Percentiles rank a stretch among this genome's conserved stretches.
Conservation (phyloP, 2,888 invertebrate genomes). For the Meiosimyza decipiens region DNA sequence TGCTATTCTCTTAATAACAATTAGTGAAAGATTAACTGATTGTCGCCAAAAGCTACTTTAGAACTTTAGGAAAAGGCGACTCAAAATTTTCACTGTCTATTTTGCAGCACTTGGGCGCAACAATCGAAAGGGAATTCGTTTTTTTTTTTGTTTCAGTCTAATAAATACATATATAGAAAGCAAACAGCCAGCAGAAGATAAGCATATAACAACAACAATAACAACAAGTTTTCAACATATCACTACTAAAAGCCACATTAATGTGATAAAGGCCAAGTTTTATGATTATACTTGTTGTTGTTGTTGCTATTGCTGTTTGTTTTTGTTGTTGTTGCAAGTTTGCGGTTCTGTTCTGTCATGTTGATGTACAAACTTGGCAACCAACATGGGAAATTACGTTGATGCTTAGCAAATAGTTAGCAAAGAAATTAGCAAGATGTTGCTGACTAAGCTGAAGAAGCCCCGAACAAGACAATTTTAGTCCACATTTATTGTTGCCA, state of each 20-base stretch:
- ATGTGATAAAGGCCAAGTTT: conserved; percentile 8
- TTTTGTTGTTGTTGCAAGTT: conserved; percentile 4
- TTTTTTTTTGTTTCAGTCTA: too few relatives aligned
- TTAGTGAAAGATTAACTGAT: too few relatives aligned
- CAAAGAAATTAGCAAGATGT: conserved; percentile 40
- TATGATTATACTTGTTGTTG: conserved; percentile 7
- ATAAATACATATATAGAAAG: neutral
- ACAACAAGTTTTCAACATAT: neutral
- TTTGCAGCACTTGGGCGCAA: too few relatives aligned
- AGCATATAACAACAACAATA: neutral
- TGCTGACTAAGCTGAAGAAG: neutral
- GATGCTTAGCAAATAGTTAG: conserved; percentile 46
- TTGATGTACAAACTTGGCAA: conserved; percentile 9
- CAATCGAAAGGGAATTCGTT: too few relatives aligned
- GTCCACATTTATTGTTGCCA: conserved; percentile 7
- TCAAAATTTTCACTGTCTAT: too few relatives aligned
- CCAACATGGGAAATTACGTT: conserved; percentile 41
- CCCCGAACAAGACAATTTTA: neutral
- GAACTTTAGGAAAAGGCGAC: too few relatives aligned
- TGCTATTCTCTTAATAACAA: too few relatives aligned
- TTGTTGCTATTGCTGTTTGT: neutral
- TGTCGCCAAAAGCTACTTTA: too few relatives aligned
- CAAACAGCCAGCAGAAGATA: neutral
- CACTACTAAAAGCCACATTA: neutral
- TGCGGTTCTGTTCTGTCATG: conserved; percentile 19